A percentile compares a stretch with the other conserved stretches of the same genome.
Conservation (phyloP, 1,140 invertebrate species). For the Temnothorax curvispinosus region DNA sequence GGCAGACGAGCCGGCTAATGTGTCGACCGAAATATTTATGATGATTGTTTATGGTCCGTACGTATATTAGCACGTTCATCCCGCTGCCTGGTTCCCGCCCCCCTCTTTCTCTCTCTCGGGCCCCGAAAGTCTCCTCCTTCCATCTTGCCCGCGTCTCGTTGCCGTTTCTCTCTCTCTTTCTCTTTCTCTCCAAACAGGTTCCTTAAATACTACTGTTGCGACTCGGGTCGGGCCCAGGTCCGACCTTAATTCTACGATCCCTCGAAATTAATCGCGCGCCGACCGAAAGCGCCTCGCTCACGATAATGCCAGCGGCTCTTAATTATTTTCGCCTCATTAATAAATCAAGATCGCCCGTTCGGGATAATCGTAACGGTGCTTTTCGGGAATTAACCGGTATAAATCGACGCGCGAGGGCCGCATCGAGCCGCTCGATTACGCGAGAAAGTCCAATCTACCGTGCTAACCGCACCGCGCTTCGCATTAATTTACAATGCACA, state of each 20-base stretch:
- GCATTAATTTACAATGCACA: slow-evolving; percentile 42
- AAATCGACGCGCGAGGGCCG: slow-evolving; percentile 26
- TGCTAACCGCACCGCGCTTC: slow-evolving; percentile 12
- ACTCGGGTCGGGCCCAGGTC: slow-evolving; percentile 26
- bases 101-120: neutral
- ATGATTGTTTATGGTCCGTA: slow-evolving; percentile 84
- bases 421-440: slow-evolving; percentile 36
- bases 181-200: slow-evolving; percentile 60
- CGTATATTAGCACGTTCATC: slow-evolving; percentile 83
- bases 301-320: slow-evolving; percentile 62
- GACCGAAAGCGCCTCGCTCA: slow-evolving; percentile 35
- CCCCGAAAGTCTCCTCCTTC: neutral
- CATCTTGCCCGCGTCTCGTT: neutral
- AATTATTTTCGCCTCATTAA: slow-evolving; percentile 73
- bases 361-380: slow-evolving; percentile 47
- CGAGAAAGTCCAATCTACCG: slow-evolving; percentile 33
- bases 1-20: slow-evolving; percentile 82
- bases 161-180: neutral
- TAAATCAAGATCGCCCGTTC: slow-evolving; percentile 61
- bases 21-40: slow-evolving; percentile 84
- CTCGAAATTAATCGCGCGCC: slow-evolving; percentile 57
- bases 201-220: slow-evolving; percentile 66
- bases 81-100: slow-evolving; percentile 61
- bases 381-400: slow-evolving; percentile 51
- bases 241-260: slow-evolving; percentile 62